Evolutionary conservation across 1,140 invertebrate species (phyloP).

Genomic region (Drosophila leontia): DNA sequence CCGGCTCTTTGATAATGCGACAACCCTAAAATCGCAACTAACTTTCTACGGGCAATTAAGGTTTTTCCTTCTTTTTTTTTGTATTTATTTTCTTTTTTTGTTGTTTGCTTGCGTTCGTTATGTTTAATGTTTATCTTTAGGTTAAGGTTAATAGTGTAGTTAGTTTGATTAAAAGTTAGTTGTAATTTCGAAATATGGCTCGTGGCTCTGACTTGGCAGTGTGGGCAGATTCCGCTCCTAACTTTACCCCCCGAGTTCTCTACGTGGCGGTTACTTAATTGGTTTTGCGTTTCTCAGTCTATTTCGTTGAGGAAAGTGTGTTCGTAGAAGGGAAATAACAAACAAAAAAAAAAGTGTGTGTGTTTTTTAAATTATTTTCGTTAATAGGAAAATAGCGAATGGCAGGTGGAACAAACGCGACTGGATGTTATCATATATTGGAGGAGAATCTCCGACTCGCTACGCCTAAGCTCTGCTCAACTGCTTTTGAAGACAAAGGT

Average conservation of each 20-base stretch:
- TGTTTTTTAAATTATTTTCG: constrained; percentile 10
- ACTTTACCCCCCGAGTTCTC: constrained; percentile 29
- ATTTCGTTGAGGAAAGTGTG: constrained; percentile 70
- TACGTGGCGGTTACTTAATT: constrained; percentile 39
- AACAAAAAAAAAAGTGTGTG: constrained; percentile 11
- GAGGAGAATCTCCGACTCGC: constrained; percentile 14
- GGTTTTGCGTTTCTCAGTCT: constrained; percentile 69
- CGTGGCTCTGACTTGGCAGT: constrained; percentile 83
- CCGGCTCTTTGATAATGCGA: constrained; percentile 63
- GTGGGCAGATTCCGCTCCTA: constrained; percentile 63
- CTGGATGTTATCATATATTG: constrained; percentile 26
- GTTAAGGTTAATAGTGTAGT: constrained; percentile 81
- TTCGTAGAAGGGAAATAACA: constrained; percentile 11
- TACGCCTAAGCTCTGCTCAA: constrained; percentile 35
- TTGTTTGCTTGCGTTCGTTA: constrained; percentile 34
- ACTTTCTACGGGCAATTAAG: constrained; percentile 59
- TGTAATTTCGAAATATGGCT: constrained; percentile 83
- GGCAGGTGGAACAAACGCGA: constrained; percentile 46
- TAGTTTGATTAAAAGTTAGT: constrained; percentile 81
- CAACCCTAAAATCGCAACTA: constrained; percentile 53
- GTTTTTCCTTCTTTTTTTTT: constrained; percentile 29
- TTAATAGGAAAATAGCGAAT: constrained; percentile 43
- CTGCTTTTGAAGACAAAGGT: constrained; percentile 57
- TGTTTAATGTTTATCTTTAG: constrained; percentile 60
- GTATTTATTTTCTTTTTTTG: constrained; percentile 16